Percentiles rank a stretch among this genome's conserved stretches.
Conservation (phyloP, 2,888 invertebrate species). For the Lottia gigantea region DNA sequence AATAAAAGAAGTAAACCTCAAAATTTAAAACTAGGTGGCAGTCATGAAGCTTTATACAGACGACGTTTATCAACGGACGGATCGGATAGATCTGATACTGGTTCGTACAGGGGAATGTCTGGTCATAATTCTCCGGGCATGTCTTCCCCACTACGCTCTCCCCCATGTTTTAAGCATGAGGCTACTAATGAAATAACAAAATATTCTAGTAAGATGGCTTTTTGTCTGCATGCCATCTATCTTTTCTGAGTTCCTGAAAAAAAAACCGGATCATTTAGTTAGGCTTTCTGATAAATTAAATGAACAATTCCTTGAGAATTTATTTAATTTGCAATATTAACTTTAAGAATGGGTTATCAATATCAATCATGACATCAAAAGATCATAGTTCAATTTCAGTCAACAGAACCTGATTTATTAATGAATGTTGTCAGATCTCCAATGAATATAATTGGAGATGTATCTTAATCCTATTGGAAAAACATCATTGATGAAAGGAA, state of each 20-base stretch:
- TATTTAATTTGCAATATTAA: no score
- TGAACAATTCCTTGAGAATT: no score
- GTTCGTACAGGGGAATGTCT: conserved; percentile 54
- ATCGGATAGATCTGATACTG: conserved; percentile 35
- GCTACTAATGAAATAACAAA: conserved; percentile 30
- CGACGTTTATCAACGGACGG: conserved; percentile 63
- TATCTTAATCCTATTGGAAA: no score
- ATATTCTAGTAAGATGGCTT: conserved; percentile 35
- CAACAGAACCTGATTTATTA: no score
- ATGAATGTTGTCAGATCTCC: no score
- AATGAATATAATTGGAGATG: no score
- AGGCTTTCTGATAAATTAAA: no score
- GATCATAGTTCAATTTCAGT: no score
- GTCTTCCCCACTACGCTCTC: conserved; percentile 65
- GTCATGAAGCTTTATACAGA: conserved; percentile 60
- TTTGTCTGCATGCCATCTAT: conserved; percentile 13
- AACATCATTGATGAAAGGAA: no score
- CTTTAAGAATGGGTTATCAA: no score
- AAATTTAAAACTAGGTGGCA: conserved; percentile 57
- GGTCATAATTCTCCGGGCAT: conserved; percentile 65
- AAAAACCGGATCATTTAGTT: neutral
- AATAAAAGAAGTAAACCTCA: conserved; percentile 49
- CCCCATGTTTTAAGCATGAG: conserved; percentile 52
- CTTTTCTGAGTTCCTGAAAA: neutral
- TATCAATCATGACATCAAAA: no score